These are phyloP conservation scores for Gymnoscopelus braueri DNA, from an alignment of 2,797 vertebrate species.

Conservation along the genomic window DNA sequence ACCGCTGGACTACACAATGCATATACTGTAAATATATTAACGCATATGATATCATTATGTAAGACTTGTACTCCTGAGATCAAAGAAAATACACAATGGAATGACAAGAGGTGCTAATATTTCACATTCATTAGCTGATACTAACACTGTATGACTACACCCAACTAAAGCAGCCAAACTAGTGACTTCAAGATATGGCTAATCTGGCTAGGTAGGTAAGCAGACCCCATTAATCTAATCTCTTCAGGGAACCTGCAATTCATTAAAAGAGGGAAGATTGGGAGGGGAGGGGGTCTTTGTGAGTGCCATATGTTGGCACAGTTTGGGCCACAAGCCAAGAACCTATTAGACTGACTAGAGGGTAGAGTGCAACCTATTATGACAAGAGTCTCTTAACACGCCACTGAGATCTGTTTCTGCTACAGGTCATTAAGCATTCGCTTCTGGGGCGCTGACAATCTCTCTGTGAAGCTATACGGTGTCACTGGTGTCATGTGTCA, in stretches of 20 bases:
- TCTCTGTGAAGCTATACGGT: too few relatives aligned
- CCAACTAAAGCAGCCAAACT: too few relatives aligned
- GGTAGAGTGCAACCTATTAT: not conserved
- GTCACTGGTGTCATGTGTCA: too few relatives aligned
- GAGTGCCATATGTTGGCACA: conserved; percentile 34
- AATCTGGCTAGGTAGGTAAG: not conserved
- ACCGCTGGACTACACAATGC: not conserved
- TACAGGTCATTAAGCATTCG: conserved; percentile 10
- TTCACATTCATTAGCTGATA: too few relatives aligned
- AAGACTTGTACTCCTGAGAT: too few relatives aligned
- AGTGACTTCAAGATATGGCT: not conserved
- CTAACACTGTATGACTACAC: too few relatives aligned
- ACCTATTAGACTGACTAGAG: conserved; percentile 17
- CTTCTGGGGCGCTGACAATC: not conserved
- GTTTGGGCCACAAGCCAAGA: conserved; percentile 19
- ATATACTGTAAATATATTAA: too few relatives aligned
- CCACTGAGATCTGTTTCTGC: not conserved
- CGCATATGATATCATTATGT: too few relatives aligned
- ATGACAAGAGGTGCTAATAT: too few relatives aligned
- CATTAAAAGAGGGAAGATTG: not conserved
- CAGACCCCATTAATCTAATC: conserved; percentile 6
- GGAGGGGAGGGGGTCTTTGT: not conserved
- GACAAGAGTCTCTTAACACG: not conserved
- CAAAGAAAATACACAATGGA: too few relatives aligned
- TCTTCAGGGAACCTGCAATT: conserved; percentile 2